These are phyloP conservation scores for Squalus acanthias DNA, from an alignment of 2,797 vertebrate species.

Conservation along the genomic window DNA sequence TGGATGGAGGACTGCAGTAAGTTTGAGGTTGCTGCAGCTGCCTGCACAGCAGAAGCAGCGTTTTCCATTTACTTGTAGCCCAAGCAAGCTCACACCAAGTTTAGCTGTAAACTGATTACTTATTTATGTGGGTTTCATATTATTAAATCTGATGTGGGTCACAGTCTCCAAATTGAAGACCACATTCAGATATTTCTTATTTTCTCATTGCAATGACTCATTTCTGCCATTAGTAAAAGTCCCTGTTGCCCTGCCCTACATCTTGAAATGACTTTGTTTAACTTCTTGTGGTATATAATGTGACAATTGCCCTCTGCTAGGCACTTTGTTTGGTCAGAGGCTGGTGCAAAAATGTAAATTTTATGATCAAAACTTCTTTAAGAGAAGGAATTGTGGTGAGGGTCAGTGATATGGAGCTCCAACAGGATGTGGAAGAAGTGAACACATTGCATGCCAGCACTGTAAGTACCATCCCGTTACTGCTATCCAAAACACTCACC, in stretches of 20 bases:
- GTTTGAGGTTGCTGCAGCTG: background rate
- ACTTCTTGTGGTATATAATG: background rate
- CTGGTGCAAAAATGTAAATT: no score
- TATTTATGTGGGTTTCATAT: background rate
- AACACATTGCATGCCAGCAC: no score
- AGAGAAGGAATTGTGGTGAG: no score
- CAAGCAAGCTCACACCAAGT: background rate
- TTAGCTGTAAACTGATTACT: background rate
- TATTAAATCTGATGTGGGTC: background rate
- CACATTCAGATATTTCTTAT: background rate
- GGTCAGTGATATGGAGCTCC: no score
- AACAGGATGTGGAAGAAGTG: no score
- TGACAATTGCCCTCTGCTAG: background rate
- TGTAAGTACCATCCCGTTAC: background rate
- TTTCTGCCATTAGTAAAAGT: background rate
- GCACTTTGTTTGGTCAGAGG: background rate
- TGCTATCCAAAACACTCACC: background rate
- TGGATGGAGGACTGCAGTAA: background rate
- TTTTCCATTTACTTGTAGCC: background rate
- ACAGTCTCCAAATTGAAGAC: background rate
- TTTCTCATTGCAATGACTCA: background rate
- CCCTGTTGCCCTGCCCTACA: background rate
- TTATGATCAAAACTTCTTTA: no score
- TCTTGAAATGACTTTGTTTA: background rate
- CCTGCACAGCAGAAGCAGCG: background rate